phyloP scores from a whole-genome alignment of 2,888 invertebrate species.

The Pristionchus mayeri region DNA sequence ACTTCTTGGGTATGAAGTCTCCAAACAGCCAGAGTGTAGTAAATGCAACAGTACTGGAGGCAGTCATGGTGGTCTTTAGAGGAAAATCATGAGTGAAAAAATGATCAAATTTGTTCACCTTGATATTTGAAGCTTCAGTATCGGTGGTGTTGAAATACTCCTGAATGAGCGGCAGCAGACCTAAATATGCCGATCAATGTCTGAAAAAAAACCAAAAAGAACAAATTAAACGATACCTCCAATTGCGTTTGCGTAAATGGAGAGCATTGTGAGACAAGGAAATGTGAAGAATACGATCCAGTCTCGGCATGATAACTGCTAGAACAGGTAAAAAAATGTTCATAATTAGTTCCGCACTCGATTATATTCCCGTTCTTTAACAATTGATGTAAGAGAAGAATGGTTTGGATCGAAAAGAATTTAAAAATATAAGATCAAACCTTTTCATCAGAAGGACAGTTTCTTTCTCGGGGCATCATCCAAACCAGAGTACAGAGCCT shows the following conservation, averaged over 20 bases:
- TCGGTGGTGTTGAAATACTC: background rate
- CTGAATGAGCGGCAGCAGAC: background rate
- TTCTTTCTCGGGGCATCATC: background rate
- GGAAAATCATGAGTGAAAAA: background rate
- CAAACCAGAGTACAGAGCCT: too few species aligned
- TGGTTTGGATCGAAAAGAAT: background rate
- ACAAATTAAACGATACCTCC: background rate
- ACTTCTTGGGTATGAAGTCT: slow-evolving; percentile 23
- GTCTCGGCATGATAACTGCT: slow-evolving; percentile 7
- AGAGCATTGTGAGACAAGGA: too few species aligned
- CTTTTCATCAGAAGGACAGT: background rate
- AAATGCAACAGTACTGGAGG: background rate
- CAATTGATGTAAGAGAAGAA: background rate
- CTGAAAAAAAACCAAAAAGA: background rate
- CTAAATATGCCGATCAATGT: background rate
- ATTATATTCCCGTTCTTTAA: background rate
- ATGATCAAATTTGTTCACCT: background rate
- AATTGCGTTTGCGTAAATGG: background rate
- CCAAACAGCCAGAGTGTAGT: slow-evolving; percentile 16
- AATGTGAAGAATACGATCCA: background rate
- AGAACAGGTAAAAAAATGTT: too few species aligned
- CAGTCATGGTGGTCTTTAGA: background rate
- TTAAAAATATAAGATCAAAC: background rate
- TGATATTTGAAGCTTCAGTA: background rate
- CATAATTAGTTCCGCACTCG: too few species aligned